These are phyloP conservation scores for Xiphorhynchus elegans DNA, from an alignment of 2,113 vertebrate species.

Conservation along the genomic window DNA sequence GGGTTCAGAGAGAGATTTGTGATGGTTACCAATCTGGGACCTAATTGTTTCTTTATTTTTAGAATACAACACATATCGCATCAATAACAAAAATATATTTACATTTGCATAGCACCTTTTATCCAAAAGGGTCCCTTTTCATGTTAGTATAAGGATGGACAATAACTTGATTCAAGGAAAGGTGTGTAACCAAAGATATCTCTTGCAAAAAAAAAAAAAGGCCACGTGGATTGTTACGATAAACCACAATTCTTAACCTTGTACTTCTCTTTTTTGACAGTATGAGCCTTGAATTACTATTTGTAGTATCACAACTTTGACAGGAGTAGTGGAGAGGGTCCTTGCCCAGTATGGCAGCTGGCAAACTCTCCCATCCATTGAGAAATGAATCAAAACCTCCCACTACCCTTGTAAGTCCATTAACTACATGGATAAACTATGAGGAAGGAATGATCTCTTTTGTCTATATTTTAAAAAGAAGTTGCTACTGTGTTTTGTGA, in stretches of 20 bases:
- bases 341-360: neutral
- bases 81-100: neutral
- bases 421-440: neutral
- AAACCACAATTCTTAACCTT: neutral
- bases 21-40: neutral
- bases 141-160: neutral
- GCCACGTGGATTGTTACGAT: neutral
- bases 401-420: neutral
- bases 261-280: neutral
- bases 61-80: neutral
- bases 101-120: neutral
- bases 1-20: neutral
- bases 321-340: neutral
- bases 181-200: neutral
- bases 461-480: neutral
- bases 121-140: neutral
- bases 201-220: neutral
- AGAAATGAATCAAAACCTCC: neutral
- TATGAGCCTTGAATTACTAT: neutral
- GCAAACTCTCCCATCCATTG: neutral
- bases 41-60: neutral
- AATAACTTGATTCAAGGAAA: neutral
- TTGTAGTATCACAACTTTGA: neutral
- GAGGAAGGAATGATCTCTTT: neutral
- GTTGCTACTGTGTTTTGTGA: neutral